These are phyloP conservation scores for Poecilia velifera DNA, from an alignment of 2,797 vertebrate genomes.

Conservation along the genomic window DNA sequence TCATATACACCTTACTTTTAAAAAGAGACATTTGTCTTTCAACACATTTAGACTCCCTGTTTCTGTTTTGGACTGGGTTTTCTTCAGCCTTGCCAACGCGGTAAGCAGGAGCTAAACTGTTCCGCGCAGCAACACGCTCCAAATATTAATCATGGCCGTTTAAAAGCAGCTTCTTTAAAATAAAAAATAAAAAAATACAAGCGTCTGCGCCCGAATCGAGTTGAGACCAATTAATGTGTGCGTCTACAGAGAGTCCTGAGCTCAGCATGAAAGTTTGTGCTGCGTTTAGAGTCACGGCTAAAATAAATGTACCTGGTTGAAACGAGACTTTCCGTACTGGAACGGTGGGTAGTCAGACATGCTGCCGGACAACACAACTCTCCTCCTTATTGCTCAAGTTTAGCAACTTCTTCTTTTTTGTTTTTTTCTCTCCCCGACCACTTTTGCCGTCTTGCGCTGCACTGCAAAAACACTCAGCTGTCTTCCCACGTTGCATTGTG, in stretches of 20 bases:
- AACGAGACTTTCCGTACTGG: conserved; percentile 85
- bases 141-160: neutral
- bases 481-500: conserved; percentile 24
- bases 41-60: neutral
- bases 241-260: neutral
- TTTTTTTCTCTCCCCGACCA: neutral
- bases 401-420: neutral
- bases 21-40: neutral
- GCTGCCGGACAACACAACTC: neutral
- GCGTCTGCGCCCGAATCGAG: neutral
- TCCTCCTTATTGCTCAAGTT: neutral
- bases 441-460: neutral
- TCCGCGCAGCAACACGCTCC: neutral
- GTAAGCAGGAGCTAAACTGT: neutral
- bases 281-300: neutral
- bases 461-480: neutral
- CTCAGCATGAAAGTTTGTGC: neutral
- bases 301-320: conserved; percentile 84
- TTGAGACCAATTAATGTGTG: neutral
- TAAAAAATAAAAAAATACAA: neutral
- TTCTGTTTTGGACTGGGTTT: neutral
- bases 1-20: neutral
- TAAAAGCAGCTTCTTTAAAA: neutral
- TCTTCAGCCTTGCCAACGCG: neutral
- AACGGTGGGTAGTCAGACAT: conserved; percentile 83